phyloP scores from a whole-genome alignment of 2,888 invertebrate species.

The Coleophora flavipennella region DNA sequence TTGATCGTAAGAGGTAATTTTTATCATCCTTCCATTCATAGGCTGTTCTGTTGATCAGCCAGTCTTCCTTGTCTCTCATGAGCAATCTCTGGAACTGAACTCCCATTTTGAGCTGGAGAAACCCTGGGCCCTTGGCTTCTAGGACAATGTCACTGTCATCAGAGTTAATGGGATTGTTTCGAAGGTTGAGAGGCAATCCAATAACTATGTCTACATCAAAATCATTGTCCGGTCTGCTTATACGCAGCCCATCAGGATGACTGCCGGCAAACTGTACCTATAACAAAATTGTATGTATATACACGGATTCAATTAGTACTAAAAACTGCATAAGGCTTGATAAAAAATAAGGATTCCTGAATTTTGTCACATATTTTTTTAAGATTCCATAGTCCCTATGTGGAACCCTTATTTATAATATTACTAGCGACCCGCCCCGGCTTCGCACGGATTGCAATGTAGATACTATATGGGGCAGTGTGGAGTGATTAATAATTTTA shows the following conservation, averaged over 20 bases:
- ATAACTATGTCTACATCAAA: slow-evolving; percentile 74
- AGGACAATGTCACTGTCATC: slow-evolving; percentile 44
- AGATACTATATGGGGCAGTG: too few relatives aligned
- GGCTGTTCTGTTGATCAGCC: slow-evolving; percentile 41
- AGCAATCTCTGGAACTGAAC: slow-evolving; percentile 36
- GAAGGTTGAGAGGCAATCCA: slow-evolving; percentile 51
- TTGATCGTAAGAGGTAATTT: slow-evolving; percentile 50
- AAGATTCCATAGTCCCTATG: too few relatives aligned
- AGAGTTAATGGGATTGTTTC: slow-evolving; percentile 19
- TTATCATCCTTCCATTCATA: slow-evolving; percentile 46
- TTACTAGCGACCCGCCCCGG: too few relatives aligned
- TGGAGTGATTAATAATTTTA: too few relatives aligned
- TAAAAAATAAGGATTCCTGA: too few relatives aligned
- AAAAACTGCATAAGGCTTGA: too few relatives aligned
- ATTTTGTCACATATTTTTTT: too few relatives aligned
- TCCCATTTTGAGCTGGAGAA: slow-evolving; percentile 52
- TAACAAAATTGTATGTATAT: too few relatives aligned
- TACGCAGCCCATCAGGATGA: slow-evolving; percentile 71
- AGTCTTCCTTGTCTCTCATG: slow-evolving; percentile 30
- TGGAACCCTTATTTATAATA: too few relatives aligned
- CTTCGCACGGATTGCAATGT: too few relatives aligned
- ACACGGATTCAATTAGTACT: too few relatives aligned
- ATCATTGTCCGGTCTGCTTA: slow-evolving; percentile 67
- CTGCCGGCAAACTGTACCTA: slow-evolving; percentile 71
- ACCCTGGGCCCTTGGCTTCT: slow-evolving; percentile 51